Evolutionary conservation across 2,797 vertebrate genomes (phyloP).

Genomic region (Aulostomus chinensis): DNA sequence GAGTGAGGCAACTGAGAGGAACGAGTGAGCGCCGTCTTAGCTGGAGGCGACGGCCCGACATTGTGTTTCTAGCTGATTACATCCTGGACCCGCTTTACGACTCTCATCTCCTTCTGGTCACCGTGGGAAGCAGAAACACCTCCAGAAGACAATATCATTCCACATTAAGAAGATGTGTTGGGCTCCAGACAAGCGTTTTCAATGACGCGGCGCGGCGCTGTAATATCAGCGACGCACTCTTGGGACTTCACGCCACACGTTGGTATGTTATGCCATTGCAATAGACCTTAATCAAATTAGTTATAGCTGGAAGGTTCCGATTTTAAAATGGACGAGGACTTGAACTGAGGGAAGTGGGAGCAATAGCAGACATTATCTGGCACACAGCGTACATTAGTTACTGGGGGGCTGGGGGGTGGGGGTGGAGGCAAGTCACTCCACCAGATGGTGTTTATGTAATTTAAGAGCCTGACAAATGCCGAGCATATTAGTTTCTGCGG

Average conservation of each 20-base stretch:
- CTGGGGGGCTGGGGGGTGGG: conserved; percentile 12
- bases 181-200: conserved; percentile 53
- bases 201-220: conserved; percentile 54
- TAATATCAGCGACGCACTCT: conserved; percentile 47
- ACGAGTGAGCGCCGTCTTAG: too few relatives aligned
- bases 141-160: conserved; percentile 49
- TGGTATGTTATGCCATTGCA: conserved; percentile 56
- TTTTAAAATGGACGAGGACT: conserved; percentile 56
- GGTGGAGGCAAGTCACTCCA: conserved; percentile 56
- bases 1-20: too few relatives aligned
- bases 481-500: conserved; percentile 45
- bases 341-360: conserved; percentile 50
- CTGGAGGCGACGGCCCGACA: too few relatives aligned
- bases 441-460: conserved; percentile 77
- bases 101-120: conserved; percentile 57
- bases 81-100: conserved; percentile 43
- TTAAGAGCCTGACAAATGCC: conserved; percentile 66
- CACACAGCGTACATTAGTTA: conserved; percentile 28
- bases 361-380: conserved; percentile 57
- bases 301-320: conserved; percentile 59
- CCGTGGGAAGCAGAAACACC: conserved; percentile 39
- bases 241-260: conserved; percentile 40
- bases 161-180: conserved; percentile 66
- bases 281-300: conserved; percentile 76
- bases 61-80: conserved; percentile 46